Evolutionary conservation across 1,140 invertebrate genomes (phyloP), one percentile per base, ranked within the genome.

Genomic region (Orchestia grillus): DNA sequence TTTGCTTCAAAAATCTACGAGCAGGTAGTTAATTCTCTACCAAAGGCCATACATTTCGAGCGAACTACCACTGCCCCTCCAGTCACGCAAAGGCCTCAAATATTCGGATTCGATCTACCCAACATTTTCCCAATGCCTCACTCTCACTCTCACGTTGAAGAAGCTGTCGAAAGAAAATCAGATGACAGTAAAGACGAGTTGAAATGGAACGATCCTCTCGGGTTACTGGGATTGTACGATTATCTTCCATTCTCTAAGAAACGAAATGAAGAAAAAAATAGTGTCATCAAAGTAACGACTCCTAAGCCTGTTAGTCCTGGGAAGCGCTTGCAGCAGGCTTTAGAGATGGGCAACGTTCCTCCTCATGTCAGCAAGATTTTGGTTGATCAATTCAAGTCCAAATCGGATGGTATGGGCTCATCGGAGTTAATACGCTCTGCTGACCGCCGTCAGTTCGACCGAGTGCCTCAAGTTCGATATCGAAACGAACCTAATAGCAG

Each of bases 291-390:
- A 45, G 92, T 94, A 6, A 94, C 92, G 36, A 94, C 92, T 44
- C 92, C 92, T 16, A 94, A 44, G 40, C 92, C 92, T 19, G 44
- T 94, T 47, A 47, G 44, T 45, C 92, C 92, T n/a, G 92, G 47
- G 44, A 47, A 94, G 44, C 92, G 44, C 43, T 44, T 94, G 40
- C 92, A 94, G 44, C 36, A 94, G 8, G 92, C 92, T n/a, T 40
- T 94, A 11, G 41, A 45, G 44, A 42, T 94, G 1, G 92, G 92
- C 6, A 94, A 94, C n/a, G 92, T 94, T n/a, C 92, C 92, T 44
- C 92, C 92, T 47, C 92, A 94, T n/a, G 92, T 94, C 23, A 94
- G 92, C 36, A 94, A 94, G 40, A 45, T 94, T 44, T 94, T 94
- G 44, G 44, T 94, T 6, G 47, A 94, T 94, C 92, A 94, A 40